phyloP scores from a whole-genome alignment of 2,113 vertebrate species.

The Phocoena phocoena region DNA sequence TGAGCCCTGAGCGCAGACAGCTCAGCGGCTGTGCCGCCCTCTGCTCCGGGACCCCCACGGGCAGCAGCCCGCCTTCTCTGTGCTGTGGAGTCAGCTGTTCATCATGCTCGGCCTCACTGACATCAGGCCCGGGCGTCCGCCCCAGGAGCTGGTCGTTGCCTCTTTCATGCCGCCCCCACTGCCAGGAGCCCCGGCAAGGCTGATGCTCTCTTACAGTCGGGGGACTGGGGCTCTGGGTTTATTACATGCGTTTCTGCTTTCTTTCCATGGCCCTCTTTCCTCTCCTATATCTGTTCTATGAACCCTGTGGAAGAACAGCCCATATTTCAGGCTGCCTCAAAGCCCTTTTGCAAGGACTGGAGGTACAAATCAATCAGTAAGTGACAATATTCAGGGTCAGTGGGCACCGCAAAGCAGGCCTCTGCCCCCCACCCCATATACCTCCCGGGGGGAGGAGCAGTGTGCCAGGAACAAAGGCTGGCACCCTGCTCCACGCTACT shows the following conservation, averaged over 20 bases:
- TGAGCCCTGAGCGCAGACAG: rapidly evolving
- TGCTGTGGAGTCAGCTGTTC: rapidly evolving
- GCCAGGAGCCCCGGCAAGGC: background rate
- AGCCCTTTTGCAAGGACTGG: background rate
- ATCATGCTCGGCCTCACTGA: rapidly evolving
- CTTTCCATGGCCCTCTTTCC: background rate
- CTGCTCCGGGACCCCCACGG: rapidly evolving
- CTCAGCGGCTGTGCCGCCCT: rapidly evolving
- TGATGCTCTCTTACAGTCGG: rapidly evolving
- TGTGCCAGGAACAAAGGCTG: background rate
- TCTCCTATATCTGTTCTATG: background rate
- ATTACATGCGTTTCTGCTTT: background rate
- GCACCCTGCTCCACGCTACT: rapidly evolving
- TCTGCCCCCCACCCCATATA: background rate
- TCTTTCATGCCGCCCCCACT: background rate
- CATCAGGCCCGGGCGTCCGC: rapidly evolving
- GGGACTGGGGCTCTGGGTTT: rapidly evolving
- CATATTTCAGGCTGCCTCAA: background rate
- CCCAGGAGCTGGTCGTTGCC: background rate
- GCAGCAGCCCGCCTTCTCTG: rapidly evolving
- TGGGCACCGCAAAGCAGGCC: background rate
- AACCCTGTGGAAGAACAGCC: no score
- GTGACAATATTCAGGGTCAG: background rate
- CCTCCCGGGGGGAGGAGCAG: background rate
- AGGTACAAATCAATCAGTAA: background rate